These are phyloP conservation scores for Anabas testudineus DNA, from an alignment of 2,797 vertebrate species.

Conservation along the genomic window DNA sequence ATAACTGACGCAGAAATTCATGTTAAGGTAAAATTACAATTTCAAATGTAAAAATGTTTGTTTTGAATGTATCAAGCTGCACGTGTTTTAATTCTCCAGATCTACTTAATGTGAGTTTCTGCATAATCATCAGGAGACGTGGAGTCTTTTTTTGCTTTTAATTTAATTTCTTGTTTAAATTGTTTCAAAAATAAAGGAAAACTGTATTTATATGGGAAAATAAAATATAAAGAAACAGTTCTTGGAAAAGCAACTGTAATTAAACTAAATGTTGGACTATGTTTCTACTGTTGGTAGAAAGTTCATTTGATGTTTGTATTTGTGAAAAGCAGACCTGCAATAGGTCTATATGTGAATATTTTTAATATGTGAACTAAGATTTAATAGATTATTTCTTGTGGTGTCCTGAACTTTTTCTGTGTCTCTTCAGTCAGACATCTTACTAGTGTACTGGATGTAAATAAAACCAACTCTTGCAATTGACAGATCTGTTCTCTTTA, in stretches of 20 bases:
- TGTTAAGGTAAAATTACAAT: neutral
- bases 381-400: slow-evolving; percentile 31
- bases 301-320: slow-evolving; percentile 26
- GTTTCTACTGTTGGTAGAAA: slow-evolving; percentile 55
- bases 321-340: slow-evolving; percentile 48
- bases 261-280: slow-evolving; percentile 3
- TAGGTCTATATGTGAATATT: slow-evolving; percentile 49
- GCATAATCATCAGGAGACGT: slow-evolving; percentile 1
- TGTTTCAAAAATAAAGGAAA: slow-evolving; percentile 17
- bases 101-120: slow-evolving; percentile 20
- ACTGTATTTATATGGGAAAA: neutral
- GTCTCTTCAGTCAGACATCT: slow-evolving; percentile 53
- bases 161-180: slow-evolving; percentile 21
- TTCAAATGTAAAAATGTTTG: slow-evolving; percentile 9
- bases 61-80: slow-evolving; percentile 32
- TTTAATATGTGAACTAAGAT: slow-evolving; percentile 50
- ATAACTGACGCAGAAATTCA: neutral
- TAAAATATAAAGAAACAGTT: slow-evolving; percentile 13
- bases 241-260: neutral
- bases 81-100: slow-evolving; percentile 20
- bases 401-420: slow-evolving; percentile 42
- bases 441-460: slow-evolving; percentile 62
- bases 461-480: slow-evolving; percentile 55
- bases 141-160: slow-evolving; percentile 13
- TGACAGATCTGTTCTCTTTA: neutral